A percentile compares a stretch with the other conserved stretches of the same genome.
Conservation (phyloP, 2,888 invertebrate species). For the Lasioglossum figueresi region DNA sequence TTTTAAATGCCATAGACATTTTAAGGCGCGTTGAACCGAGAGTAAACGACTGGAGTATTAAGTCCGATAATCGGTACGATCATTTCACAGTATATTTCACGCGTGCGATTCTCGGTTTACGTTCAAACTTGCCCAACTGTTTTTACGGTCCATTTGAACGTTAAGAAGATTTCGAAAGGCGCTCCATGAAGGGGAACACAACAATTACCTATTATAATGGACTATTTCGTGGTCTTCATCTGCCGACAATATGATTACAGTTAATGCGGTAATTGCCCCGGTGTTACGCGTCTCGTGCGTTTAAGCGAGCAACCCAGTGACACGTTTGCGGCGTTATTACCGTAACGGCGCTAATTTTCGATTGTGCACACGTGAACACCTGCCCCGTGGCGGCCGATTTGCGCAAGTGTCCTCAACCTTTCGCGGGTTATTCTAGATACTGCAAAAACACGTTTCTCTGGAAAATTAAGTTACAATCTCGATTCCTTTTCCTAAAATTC, state of each 20-base stretch:
- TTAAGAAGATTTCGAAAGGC: slow-evolving; percentile 1
- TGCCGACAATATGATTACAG: slow-evolving; percentile 23
- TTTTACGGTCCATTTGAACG: background rate
- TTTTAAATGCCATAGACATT: background rate
- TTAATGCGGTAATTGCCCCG: slow-evolving; percentile 51
- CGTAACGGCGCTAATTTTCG: slow-evolving; percentile 49
- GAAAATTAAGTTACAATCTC: background rate
- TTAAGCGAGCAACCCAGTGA: slow-evolving; percentile 55
- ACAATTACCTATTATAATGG: slow-evolving; percentile 45
- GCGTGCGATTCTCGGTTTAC: background rate
- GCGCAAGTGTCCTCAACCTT: slow-evolving; percentile 55
- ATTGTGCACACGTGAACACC: slow-evolving; percentile 15
- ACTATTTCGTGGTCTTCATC: slow-evolving; percentile 19
- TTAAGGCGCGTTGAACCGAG: background rate
- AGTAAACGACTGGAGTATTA: background rate
- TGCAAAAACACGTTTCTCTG: background rate
- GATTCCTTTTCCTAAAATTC: background rate
- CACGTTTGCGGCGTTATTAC: slow-evolving; percentile 56
- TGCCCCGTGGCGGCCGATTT: slow-evolving; percentile 21
- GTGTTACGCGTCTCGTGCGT: slow-evolving; percentile 38
- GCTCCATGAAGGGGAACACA: slow-evolving; percentile 6
- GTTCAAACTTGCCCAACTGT: slow-evolving; percentile 3
- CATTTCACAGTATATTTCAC: background rate
- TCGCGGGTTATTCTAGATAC: background rate
- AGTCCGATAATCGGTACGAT: background rate